Percentiles rank a stretch among this genome's conserved stretches.
Evolutionary conservation across 2,797 vertebrate species (phyloP).

Genomic region (Discoglossus pictus): DNA sequence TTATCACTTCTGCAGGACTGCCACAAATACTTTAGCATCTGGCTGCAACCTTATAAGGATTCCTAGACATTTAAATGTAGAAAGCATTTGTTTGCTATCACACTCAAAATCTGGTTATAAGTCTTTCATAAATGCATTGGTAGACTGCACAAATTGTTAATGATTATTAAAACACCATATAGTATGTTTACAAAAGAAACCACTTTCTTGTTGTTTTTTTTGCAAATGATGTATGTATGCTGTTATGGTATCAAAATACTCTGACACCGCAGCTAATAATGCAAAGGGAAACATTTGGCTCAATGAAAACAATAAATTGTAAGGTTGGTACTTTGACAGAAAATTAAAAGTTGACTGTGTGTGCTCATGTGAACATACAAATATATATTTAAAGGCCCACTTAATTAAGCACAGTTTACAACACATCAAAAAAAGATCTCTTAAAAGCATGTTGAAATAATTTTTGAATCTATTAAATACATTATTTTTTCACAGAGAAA

Average conservation of each 20-base stretch:
- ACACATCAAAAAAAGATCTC: no score
- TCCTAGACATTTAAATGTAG: conserved; percentile 53
- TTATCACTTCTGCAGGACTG: conserved; percentile 45
- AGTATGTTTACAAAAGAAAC: conserved; percentile 71
- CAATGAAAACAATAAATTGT: conserved; percentile 78
- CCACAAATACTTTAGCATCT: conserved; percentile 25
- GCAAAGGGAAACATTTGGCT: conserved; percentile 64
- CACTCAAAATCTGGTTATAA: conserved; percentile 59
- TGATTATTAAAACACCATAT: conserved; percentile 73
- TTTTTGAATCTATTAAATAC: no score
- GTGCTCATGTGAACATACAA: conserved; percentile 71
- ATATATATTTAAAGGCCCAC: conserved; percentile 70
- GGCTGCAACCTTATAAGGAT: conserved; percentile 50
- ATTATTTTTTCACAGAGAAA: no score
- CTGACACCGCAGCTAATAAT: conserved; percentile 73
- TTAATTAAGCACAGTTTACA: no score
- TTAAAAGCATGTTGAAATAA: no score
- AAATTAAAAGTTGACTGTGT: conserved; percentile 75
- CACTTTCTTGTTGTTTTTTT: conserved; percentile 68
- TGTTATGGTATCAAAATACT: no score
- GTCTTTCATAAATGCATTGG: conserved; percentile 64
- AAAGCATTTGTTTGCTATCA: conserved; percentile 60
- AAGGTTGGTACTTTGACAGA: conserved; percentile 77
- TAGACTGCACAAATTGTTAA: conserved; percentile 72
- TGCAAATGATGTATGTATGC: no score